phyloP scores from a whole-genome alignment of 2,888 invertebrate species.

The Liopterus haemorrhoidalis region DNA sequence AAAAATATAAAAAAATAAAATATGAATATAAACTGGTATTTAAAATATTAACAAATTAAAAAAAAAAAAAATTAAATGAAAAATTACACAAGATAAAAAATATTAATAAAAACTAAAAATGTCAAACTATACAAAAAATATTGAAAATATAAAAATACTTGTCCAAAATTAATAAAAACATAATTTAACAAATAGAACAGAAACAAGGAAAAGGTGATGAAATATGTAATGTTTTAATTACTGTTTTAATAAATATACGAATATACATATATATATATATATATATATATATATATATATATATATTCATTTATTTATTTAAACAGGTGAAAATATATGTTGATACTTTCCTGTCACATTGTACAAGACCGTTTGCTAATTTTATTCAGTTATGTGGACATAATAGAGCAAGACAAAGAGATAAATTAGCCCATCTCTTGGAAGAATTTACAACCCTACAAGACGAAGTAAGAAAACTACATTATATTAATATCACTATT shows the following conservation, averaged over 20 bases:
- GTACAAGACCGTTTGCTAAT: conserved; percentile 79
- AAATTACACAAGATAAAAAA: conserved; percentile 9
- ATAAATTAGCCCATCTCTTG: conserved; percentile 82
- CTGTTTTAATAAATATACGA: too few relatives aligned
- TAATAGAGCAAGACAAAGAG: conserved; percentile 90
- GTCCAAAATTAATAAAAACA: too few relatives aligned
- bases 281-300: neutral
- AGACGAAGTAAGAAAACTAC: conserved; percentile 68
- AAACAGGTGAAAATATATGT: conserved; percentile 75
- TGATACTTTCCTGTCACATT: conserved; percentile 81
- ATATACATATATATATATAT: too few relatives aligned
- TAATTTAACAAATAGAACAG: too few relatives aligned
- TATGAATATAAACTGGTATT: too few relatives aligned
- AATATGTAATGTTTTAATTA: too few relatives aligned
- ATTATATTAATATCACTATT: neutral
- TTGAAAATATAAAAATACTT: too few relatives aligned
- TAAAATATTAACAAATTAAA: too few relatives aligned
- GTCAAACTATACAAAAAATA: too few relatives aligned
- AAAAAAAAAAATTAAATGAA: too few relatives aligned
- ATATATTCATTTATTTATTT: conserved; percentile 18
- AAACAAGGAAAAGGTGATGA: too few relatives aligned
- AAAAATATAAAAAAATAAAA: too few relatives aligned
- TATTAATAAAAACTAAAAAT: conserved; percentile 1
- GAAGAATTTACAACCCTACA: conserved; percentile 89
- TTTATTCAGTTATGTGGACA: conserved; percentile 87